These are phyloP conservation scores for Drosophila bunnanda DNA, from an alignment of 2,888 invertebrate genomes.

Conservation along the genomic window DNA sequence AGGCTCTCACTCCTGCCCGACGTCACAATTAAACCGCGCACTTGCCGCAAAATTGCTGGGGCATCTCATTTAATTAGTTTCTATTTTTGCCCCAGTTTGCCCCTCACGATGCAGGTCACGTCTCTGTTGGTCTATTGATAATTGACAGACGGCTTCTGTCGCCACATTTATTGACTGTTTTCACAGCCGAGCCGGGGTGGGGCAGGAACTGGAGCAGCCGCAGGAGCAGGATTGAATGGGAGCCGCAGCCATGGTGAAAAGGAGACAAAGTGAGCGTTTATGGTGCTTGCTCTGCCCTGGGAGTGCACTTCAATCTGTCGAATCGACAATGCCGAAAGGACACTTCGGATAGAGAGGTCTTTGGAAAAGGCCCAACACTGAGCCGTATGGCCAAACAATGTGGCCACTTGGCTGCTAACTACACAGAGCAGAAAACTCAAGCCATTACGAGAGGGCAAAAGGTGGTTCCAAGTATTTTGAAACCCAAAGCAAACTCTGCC, in stretches of 20 bases:
- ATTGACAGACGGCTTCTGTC: constrained; percentile 50
- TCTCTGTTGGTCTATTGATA: constrained; percentile 56
- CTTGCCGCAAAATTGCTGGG: constrained; percentile 51
- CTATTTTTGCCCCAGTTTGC: constrained; percentile 32
- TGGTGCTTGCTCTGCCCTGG: constrained; percentile 13
- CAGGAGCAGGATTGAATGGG: neutral
- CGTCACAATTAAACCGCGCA: constrained; percentile 31
- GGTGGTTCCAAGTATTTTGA: no score
- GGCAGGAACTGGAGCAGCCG: neutral
- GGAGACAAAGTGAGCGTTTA: constrained; percentile 51
- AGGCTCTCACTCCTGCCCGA: neutral
- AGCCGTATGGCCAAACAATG: constrained; percentile 48
- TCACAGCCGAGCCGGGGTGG: constrained; percentile 6
- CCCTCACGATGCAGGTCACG: constrained; percentile 57
- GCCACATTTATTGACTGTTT: constrained; percentile 52
- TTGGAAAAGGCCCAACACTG: constrained; percentile 16
- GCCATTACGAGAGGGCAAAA: constrained; percentile 6
- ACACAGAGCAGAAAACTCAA: constrained; percentile 32
- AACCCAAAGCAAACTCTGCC: neutral
- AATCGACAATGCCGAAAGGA: constrained; percentile 42
- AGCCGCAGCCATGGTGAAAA: neutral
- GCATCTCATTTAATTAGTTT: constrained; percentile 56
- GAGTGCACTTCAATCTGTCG: constrained; percentile 64
- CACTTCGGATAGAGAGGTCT: constrained; percentile 16
- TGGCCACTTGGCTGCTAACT: constrained; percentile 35